phyloP scores from a whole-genome alignment of 2,797 vertebrate species.

The Brachyrhaphis roseni region DNA sequence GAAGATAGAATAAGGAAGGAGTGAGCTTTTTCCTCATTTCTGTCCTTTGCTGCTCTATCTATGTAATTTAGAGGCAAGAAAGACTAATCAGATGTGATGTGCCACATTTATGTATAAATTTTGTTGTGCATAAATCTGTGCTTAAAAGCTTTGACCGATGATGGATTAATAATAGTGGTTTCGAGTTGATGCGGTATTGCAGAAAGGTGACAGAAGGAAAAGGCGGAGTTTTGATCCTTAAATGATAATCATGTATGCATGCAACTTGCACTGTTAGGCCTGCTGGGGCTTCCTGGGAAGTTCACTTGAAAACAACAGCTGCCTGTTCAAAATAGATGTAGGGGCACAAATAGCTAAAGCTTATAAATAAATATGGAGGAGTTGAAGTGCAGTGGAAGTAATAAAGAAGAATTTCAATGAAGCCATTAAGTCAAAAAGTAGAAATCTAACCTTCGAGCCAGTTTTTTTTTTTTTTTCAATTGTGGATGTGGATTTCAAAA shows the following conservation, averaged over 20 bases:
- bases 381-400: not conserved
- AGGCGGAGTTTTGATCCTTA: constrained; percentile 31
- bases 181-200: constrained; percentile 26
- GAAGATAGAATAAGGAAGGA: constrained; percentile 35
- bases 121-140: constrained; percentile 17
- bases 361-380: constrained; percentile 20
- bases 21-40: constrained; percentile 28
- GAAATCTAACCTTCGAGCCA: not conserved
- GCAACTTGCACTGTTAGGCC: constrained; percentile 27
- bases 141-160: not conserved
- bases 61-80: constrained; percentile 44
- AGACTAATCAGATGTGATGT: constrained; percentile 22
- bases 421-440: not conserved
- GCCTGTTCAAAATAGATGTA: constrained; percentile 30
- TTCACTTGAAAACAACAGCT: constrained; percentile 57
- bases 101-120: not conserved
- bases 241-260: constrained; percentile 53
- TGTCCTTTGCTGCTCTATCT: constrained; percentile 47
- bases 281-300: constrained; percentile 16
- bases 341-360: constrained; percentile 38
- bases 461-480: not conserved
- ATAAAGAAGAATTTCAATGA: not conserved
- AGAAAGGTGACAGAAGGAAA: constrained; percentile 25
- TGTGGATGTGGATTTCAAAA: not conserved
- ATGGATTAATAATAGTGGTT: constrained; percentile 22